Evolutionary conservation across 30 jellyfish, hydroid and myxozoan genomes (phyloP).

Genomic region (Hydractinia symbiolongicarpus): DNA sequence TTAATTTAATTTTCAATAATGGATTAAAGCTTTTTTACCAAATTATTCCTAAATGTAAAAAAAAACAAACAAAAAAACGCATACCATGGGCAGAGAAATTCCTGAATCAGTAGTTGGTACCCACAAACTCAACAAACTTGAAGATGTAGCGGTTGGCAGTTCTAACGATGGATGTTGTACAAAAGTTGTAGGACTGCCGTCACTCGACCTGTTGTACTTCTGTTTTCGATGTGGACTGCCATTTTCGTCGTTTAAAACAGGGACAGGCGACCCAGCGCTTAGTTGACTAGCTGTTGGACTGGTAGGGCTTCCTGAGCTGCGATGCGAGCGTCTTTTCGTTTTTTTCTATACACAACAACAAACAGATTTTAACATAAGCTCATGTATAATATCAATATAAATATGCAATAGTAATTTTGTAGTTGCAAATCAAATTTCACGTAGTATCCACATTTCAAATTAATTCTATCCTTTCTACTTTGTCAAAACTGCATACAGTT

Average conservation of each 20-base stretch:
- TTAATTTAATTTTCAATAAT: too few relatives aligned
- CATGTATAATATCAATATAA: too few relatives aligned
- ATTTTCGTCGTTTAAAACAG: conserved; percentile 3
- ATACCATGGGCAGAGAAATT: conserved; percentile 44
- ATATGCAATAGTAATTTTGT: too few relatives aligned
- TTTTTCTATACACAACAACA: background rate
- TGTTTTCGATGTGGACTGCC: background rate
- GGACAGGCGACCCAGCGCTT: conserved; percentile 25
- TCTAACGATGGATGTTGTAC: conserved; percentile 73
- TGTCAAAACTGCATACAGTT: too few relatives aligned
- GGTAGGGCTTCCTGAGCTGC: conserved; percentile 12
- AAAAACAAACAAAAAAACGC: background rate
- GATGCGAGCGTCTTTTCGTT: conserved; percentile 1
- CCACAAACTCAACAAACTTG: conserved; percentile 75
- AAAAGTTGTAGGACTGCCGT: conserved; percentile 34
- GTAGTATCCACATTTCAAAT: too few relatives aligned
- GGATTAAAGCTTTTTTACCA: too few relatives aligned
- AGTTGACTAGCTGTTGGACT: conserved; percentile 28
- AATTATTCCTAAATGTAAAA: background rate
- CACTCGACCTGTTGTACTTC: conserved; percentile 2
- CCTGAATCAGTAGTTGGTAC: conserved; percentile 60
- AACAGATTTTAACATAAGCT: too few relatives aligned
- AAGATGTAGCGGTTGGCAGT: conserved; percentile 59
- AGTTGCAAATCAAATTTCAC: too few relatives aligned
- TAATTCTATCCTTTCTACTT: too few relatives aligned